Evolutionary conservation across 2,888 invertebrate species (phyloP), one percentile per base, ranked within the genome.

Genomic region (Acanthosepion pharaonis): DNA sequence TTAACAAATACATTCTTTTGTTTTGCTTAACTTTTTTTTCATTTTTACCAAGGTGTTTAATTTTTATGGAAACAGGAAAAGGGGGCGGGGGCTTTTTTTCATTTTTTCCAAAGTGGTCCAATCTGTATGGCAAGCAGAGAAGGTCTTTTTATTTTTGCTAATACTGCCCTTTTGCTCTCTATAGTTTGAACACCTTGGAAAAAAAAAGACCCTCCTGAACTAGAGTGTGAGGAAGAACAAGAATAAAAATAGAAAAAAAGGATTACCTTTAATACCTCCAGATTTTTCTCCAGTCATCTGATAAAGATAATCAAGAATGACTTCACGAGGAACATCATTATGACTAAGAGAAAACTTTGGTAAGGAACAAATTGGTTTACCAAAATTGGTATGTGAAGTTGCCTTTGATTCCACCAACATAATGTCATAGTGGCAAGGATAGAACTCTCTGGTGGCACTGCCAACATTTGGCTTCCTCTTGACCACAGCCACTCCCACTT

Each of bases 261-360:
- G 48, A 25, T 92, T 51, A 94, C 94, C 94, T 94, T 94, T 94
- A n/a, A 94, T 94, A 23, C 94, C 94, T 20, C 59, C 94, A 1
- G 64, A 94, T 94, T 94, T 64, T 59, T 55, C 94, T 94, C 94
- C 64, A 59, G 94, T 94, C 64, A 94, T 94, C 23, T 64, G 59
- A 59, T 94, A 94, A 48, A 94, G 55, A 55, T 94, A 94, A 33
- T 55, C 59, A 94, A 94, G 94, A 94, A 94, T 94, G 28, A 64
- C 94, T 55, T 94, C 94, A 25, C 59, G 51, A 23, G 94, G 94
- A 33, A 55, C 94, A 33, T 59, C 59, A 33, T 64, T 59, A 48
- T 48, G n/a, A n/a, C 51, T 59, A 18, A 94, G 94, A 33, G 94
- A 42, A 59, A 94, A 64, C 48, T 55, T 94, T 28, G 64, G 94